These are phyloP conservation scores for Peromyscus maniculatus DNA, from an alignment of 2,113 vertebrate genomes.

Conservation along the genomic window DNA sequence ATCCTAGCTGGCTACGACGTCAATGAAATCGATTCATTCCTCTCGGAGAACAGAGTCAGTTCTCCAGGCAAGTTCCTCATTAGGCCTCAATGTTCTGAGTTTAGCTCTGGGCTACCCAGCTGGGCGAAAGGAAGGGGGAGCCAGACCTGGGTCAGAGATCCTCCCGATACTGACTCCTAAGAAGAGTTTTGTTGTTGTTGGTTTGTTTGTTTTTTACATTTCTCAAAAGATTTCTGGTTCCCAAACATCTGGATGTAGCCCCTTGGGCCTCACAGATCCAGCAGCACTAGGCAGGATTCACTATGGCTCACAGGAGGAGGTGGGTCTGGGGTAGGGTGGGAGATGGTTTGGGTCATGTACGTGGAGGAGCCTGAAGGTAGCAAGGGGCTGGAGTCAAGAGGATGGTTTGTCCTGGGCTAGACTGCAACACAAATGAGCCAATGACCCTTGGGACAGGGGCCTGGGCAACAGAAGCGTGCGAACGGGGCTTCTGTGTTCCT, in stretches of 20 bases:
- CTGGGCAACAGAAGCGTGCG: background rate
- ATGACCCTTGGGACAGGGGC: background rate
- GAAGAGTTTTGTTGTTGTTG: background rate
- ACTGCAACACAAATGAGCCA: background rate
- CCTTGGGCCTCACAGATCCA: background rate
- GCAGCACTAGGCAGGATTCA: background rate
- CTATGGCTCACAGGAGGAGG: background rate
- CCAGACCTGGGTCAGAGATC: background rate
- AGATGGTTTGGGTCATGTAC: background rate
- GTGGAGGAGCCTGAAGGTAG: background rate
- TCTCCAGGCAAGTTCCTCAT: background rate
- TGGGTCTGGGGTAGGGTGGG: background rate
- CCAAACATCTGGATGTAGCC: background rate
- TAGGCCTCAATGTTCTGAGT: background rate
- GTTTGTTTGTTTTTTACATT: background rate
- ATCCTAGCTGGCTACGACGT: background rate
- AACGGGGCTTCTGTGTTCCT: background rate
- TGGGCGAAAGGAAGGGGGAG: background rate
- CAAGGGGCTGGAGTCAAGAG: background rate
- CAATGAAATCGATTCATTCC: background rate
- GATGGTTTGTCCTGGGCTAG: background rate
- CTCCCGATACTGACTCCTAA: background rate
- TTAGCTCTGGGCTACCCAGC: background rate
- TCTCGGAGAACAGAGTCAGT: background rate
- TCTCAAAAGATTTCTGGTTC: constrained; percentile 6